Percentiles rank a stretch among this genome's conserved stretches.
These are phyloP conservation scores for Microcebus lehilahytsara DNA, from an alignment of 2,113 vertebrate genomes.

Conservation along the genomic window DNA sequence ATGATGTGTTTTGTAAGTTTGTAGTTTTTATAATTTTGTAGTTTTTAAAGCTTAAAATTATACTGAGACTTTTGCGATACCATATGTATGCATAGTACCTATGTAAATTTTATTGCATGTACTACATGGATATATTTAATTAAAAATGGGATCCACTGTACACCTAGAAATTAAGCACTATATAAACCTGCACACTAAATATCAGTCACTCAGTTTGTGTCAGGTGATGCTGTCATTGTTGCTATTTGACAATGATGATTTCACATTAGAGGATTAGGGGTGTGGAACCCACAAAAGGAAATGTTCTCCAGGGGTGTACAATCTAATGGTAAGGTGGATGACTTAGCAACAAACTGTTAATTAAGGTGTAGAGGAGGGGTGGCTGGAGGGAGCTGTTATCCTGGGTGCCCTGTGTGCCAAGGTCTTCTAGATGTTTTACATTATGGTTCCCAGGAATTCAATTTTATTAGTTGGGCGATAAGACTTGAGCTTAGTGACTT, in stretches of 20 bases:
- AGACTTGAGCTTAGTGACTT: not conserved
- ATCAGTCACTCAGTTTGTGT: not conserved
- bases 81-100: not conserved
- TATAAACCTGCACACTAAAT: not conserved
- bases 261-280: not conserved
- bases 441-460: not conserved
- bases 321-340: not conserved
- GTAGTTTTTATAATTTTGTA: constrained; percentile 4
- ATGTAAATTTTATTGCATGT: not conserved
- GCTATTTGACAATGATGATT: not conserved
- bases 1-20: not conserved
- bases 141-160: not conserved
- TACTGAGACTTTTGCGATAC: not conserved
- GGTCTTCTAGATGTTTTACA: not conserved
- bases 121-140: not conserved
- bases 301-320: not conserved
- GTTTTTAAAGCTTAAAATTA: not conserved
- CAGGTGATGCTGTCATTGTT: too few species aligned
- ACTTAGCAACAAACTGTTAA: not conserved
- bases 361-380: not conserved
- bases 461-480: not conserved
- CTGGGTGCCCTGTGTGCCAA: accelerated
- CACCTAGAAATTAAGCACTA: not conserved
- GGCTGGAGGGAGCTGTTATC: not conserved
- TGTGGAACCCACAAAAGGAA: not conserved